Evolutionary conservation across 2,888 invertebrate genomes (phyloP).

Genomic region (Dione juno): DNA sequence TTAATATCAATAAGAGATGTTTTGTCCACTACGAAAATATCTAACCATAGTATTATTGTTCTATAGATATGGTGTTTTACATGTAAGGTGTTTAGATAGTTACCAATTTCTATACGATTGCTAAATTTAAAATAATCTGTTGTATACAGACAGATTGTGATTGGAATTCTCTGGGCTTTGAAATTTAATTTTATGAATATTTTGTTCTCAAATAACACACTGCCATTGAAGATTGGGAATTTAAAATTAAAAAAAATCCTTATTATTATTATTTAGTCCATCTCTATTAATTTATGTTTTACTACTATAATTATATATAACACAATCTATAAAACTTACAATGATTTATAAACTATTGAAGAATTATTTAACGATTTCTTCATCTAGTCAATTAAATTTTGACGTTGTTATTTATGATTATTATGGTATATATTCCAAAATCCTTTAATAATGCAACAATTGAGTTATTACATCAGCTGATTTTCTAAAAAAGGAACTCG

Average conservation of each 20-base stretch:
- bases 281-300: not conserved
- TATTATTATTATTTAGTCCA: not conserved
- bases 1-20: constrained; percentile 28
- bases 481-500: not conserved
- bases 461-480: not conserved
- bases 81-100: constrained; percentile 43
- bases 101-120: constrained; percentile 41
- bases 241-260: not conserved
- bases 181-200: constrained; percentile 4
- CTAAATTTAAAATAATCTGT: constrained; percentile 18
- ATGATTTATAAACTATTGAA: constrained; percentile 14
- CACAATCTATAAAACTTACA: not conserved
- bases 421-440: not conserved
- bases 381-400: constrained; percentile 28
- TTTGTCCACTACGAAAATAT: constrained; percentile 40
- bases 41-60: constrained; percentile 36
- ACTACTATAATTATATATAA: not conserved
- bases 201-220: constrained; percentile 15
- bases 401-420: constrained; percentile 21
- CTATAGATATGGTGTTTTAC: constrained; percentile 34
- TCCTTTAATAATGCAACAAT: not conserved
- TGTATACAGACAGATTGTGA: constrained; percentile 6
- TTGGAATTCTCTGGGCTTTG: not conserved
- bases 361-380: not conserved
- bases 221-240: constrained; percentile 12